Evolutionary conservation across 2,797 vertebrate species (phyloP).

Genomic region (Sternarchorhynchus goeldii): DNA sequence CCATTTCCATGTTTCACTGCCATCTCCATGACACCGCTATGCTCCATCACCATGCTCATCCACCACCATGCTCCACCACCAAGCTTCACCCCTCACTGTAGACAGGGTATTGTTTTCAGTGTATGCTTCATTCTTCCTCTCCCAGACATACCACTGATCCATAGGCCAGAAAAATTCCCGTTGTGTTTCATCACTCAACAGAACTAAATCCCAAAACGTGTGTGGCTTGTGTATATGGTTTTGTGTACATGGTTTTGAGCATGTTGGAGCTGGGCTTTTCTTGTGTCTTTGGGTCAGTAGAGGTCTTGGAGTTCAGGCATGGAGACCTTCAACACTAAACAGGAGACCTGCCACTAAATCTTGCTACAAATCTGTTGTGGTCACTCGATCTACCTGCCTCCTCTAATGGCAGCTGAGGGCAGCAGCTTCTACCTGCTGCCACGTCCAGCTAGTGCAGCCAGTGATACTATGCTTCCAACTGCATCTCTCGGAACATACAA

Average conservation of each 20-base stretch:
- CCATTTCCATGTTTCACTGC: no score
- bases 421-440: constrained; percentile 8
- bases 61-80: neutral
- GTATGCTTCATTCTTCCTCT: neutral
- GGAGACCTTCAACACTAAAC: neutral
- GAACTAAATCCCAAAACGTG: neutral
- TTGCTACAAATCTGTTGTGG: neutral
- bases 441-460: constrained; percentile 4
- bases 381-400: constrained; percentile 10
- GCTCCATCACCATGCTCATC: neutral
- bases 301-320: neutral
- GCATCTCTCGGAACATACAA: constrained; percentile 10
- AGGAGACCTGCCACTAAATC: neutral
- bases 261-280: neutral
- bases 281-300: neutral
- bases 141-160: neutral
- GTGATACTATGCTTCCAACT: neutral
- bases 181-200: no score
- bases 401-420: neutral
- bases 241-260: neutral
- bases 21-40: neutral
- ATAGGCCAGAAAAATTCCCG: neutral
- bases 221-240: neutral
- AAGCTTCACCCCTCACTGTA: neutral
- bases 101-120: neutral